These are phyloP conservation scores for Cyprinella venusta DNA, from an alignment of 2,797 vertebrate species.

Conservation along the genomic window DNA sequence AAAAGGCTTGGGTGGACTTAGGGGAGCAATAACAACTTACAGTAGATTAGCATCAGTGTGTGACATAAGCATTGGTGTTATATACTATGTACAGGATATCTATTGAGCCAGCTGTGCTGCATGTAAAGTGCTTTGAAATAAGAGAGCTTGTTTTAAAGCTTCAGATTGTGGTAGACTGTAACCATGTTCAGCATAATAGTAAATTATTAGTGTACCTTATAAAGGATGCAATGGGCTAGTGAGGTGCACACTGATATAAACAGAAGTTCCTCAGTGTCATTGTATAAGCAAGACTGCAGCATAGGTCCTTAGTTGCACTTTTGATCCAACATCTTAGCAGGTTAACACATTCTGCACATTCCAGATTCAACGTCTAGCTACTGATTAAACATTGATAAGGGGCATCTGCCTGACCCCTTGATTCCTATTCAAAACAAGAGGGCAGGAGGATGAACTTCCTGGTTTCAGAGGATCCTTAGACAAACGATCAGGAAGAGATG, in stretches of 20 bases:
- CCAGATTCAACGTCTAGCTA: conserved; percentile 24
- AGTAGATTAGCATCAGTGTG: conserved; percentile 46
- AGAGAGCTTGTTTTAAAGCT: conserved; percentile 11
- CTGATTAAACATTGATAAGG: conserved; percentile 48
- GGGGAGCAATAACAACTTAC: conserved; percentile 50
- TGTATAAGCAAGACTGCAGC: not conserved
- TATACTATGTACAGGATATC: conserved; percentile 26
- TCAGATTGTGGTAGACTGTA: conserved; percentile 21
- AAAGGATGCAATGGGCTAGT: not conserved
- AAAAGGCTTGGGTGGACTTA: conserved; percentile 58
- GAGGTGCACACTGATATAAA: conserved; percentile 23
- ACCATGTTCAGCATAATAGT: conserved; percentile 12
- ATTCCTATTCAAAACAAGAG: conserved; percentile 73
- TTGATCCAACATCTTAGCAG: conserved; percentile 15
- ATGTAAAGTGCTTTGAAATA: conserved; percentile 26
- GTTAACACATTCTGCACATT: conserved; percentile 42
- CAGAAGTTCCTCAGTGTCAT: conserved; percentile 13
- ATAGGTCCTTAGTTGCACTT: conserved; percentile 30
- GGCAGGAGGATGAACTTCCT: conserved; percentile 68
- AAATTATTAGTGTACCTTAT: conserved; percentile 32
- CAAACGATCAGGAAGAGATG: conserved; percentile 60
- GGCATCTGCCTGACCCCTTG: conserved; percentile 65
- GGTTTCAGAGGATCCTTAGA: conserved; percentile 56
- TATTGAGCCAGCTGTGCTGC: conserved; percentile 21
- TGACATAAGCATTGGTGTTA: conserved; percentile 43